Evolutionary conservation across 2,113 vertebrate species (phyloP).

Genomic region (Pterocles burchelli): DNA sequence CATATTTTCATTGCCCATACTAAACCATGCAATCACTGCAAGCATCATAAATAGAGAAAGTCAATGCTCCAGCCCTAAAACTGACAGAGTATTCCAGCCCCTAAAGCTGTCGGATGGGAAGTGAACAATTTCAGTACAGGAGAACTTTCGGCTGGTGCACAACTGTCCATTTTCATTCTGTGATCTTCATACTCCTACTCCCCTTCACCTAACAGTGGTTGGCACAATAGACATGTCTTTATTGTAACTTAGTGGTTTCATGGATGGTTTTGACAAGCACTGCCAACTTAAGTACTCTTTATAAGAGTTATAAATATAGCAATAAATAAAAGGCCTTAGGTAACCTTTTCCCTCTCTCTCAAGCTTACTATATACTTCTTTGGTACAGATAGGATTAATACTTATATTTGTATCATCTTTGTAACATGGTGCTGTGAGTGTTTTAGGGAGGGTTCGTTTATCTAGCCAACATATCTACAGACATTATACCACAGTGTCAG

Average conservation of each 20-base stretch:
- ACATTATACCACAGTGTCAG: neutral
- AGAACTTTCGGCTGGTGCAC: neutral
- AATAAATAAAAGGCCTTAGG: neutral
- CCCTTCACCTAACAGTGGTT: neutral
- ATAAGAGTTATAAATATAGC: neutral
- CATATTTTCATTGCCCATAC: neutral
- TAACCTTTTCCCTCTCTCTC: neutral
- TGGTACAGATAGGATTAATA: neutral
- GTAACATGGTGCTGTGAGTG: neutral
- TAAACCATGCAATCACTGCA: neutral
- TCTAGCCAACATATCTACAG: neutral
- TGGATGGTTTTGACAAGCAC: neutral
- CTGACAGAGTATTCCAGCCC: neutral
- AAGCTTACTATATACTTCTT: neutral
- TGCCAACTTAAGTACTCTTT: neutral
- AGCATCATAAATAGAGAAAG: neutral
- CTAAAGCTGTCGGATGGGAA: neutral
- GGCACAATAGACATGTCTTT: neutral
- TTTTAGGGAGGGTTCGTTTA: neutral
- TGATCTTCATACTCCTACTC: neutral
- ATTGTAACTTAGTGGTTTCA: neutral
- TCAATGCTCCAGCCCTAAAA: neutral
- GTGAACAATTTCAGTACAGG: neutral
- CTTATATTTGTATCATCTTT: neutral
- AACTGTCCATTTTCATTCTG: neutral